A percentile compares a stretch with the other conserved stretches of the same genome.
phyloP scores from a whole-genome alignment of 2,113 vertebrate genomes.

The Hippocampus zosterae region DNA sequence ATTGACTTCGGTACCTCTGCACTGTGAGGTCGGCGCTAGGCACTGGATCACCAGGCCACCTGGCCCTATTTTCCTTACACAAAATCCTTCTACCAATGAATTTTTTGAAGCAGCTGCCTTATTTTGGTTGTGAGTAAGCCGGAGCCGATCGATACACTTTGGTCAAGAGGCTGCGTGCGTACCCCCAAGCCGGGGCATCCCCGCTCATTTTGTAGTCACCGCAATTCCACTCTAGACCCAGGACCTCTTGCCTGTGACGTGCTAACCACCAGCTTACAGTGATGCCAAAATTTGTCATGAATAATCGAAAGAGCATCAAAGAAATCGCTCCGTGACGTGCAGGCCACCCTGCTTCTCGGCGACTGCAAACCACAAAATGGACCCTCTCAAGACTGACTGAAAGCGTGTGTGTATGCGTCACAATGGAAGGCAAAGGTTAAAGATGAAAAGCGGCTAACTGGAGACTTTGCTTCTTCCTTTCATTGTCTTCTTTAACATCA shows the following conservation, averaged over 20 bases:
- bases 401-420: conserved; percentile 15
- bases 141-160: too few species aligned
- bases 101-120: too few species aligned
- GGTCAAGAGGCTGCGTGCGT: too few species aligned
- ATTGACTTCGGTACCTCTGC: too few species aligned
- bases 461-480: conserved; percentile 18
- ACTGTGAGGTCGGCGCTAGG: too few species aligned
- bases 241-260: neutral
- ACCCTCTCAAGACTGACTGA: neutral
- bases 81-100: too few species aligned
- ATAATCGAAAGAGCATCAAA: neutral
- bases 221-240: too few species aligned
- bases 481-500: conserved; percentile 13
- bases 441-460: neutral
- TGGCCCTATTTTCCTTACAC: too few species aligned
- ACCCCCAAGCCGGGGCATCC: too few species aligned
- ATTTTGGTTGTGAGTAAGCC: too few species aligned
- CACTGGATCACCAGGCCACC: too few species aligned
- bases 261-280: neutral
- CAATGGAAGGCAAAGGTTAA: conserved; percentile 4
- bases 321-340: neutral
- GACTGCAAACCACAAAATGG: conserved; percentile 11
- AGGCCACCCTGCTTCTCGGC: neutral
- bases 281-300: neutral
- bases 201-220: too few species aligned